A percentile compares a stretch with the other conserved stretches of the same genome.
Conservation (phyloP, 2,888 invertebrate species). For the Andrena marginata region DNA sequence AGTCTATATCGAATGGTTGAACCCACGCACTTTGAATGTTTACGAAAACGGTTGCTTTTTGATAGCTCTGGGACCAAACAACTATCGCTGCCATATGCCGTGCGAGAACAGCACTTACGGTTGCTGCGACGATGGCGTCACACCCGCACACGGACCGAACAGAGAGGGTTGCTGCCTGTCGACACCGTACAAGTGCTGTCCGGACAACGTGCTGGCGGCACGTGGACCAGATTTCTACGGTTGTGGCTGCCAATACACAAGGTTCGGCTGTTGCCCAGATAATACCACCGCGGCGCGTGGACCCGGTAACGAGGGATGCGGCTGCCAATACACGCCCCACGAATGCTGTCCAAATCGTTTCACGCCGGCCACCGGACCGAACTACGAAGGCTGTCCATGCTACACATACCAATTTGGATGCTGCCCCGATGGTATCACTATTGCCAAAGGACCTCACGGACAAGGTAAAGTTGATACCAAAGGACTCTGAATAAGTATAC, state of each 20-base stretch:
- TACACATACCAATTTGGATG: conserved; percentile 96
- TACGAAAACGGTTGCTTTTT: too few relatives aligned
- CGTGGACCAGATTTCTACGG: conserved; percentile 90
- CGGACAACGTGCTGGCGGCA: conserved; percentile 93
- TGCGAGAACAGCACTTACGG: conserved; percentile 91
- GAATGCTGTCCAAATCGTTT: conserved; percentile 95
- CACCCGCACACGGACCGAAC: conserved; percentile 94
- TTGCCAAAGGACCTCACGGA: conserved; percentile 90
- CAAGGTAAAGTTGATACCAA: conserved; percentile 85
- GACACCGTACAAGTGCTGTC: conserved; percentile 94
- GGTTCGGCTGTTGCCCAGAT: conserved; percentile 95
- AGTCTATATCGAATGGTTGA: too few relatives aligned
- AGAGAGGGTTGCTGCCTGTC: conserved; percentile 93
- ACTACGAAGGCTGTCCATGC: conserved; percentile 93
- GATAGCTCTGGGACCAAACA: conserved; percentile 89
- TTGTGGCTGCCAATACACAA: conserved; percentile 92
- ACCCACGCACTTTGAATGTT: too few relatives aligned
- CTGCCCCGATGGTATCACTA: conserved; percentile 93
- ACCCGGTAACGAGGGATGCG: conserved; percentile 92
- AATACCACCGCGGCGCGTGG: conserved; percentile 92
- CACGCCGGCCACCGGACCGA: conserved; percentile 91
- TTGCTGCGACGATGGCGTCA: conserved; percentile 94
- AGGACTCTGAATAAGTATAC: too few relatives aligned
- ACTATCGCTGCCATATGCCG: conserved; percentile 90
- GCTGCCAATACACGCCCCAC: conserved; percentile 90